Base-by-base conservation (phyloP, 1,140 invertebrate genomes). In the Conus betulinus region DNA sequence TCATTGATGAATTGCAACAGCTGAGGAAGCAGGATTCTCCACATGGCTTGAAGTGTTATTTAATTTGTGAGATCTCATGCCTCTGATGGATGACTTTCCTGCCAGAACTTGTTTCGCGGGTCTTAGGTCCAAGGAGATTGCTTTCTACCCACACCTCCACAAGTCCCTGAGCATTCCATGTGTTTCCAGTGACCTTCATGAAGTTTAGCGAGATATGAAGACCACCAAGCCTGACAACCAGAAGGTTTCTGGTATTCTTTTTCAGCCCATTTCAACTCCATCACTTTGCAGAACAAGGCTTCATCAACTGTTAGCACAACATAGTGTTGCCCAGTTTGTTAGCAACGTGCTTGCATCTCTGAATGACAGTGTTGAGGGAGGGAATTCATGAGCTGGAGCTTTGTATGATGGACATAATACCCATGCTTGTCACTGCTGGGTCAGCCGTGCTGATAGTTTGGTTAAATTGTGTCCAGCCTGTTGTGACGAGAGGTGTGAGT, bases 231-330 rank as follows among this genome's bases (percentile, higher is more conserved):
- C 52, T 39, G 51, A 74, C 63, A 79, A 87, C 52, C 39, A 74
- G 39, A 17, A 78, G n/a, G 25, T 10, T n/a, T 52, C n/a, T 63
- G 67, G 71, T 13, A 87, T 15, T 87, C 67, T 52, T 52, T 20
- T n/a, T 39, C 4, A 0, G 74, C 53, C 76, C 79, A 88, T 67
- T 87, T 87, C 10, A 87, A n/a, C 52, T 87, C 86, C 86, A 87
- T 81, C 17, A 87, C 20, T 57, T 87, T 79, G 23, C 25, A 57
- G 5, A 27, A 87, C 57, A 87, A 55, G 8, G 86, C 86, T 71
- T 87, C 71, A 81, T 87, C 86, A 13, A 87, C 86, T 25, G 74
- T 81, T 20, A 87, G 39, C 11, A 87, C 86, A n/a, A 81, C 71
- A 81, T 87, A 87, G 25, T 27, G 53, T 25, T 86, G 53, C 8